A percentile compares a stretch with the other conserved stretches of the same genome.
Evolutionary conservation across 2,888 invertebrate species (phyloP).

Genomic region (Lysandra bellargus): DNA sequence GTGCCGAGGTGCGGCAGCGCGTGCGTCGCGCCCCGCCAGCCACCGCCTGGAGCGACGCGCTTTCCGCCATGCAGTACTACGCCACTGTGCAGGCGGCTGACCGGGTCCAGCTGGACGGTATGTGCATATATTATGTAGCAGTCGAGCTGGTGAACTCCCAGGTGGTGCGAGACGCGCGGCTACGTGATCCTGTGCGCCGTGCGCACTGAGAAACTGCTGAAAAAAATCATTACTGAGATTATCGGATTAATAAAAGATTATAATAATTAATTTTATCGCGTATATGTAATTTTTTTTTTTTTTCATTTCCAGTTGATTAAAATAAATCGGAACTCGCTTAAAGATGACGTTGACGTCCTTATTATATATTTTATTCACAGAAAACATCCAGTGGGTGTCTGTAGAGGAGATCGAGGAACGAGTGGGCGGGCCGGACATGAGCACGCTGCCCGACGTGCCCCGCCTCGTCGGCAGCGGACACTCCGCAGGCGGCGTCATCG

Average conservation of each 20-base stretch:
- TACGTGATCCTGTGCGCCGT: slow-evolving; percentile 98
- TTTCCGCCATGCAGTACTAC: slow-evolving; percentile 98
- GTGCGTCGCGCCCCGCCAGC: slow-evolving; percentile 91
- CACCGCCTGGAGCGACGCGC: slow-evolving; percentile 96
- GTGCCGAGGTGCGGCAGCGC: slow-evolving; percentile 95
- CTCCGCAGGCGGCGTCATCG: slow-evolving; percentile 98
- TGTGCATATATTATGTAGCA: slow-evolving; percentile 50
- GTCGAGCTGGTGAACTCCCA: slow-evolving; percentile 96
- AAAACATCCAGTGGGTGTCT: slow-evolving; percentile 97
- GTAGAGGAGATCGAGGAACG: slow-evolving; percentile 95
- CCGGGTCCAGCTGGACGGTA: slow-evolving; percentile 83
- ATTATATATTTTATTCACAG: slow-evolving; percentile 53
- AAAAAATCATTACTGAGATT: too few relatives aligned
- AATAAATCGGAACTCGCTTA: slow-evolving; percentile 83
- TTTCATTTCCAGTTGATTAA: slow-evolving; percentile 72
- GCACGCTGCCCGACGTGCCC: slow-evolving; percentile 91
- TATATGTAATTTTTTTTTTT: too few relatives aligned
- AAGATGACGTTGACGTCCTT: too few relatives aligned
- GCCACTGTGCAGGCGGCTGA: slow-evolving; percentile 95
- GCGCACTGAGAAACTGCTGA: slow-evolving; percentile 94
- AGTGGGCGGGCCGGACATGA: slow-evolving; percentile 85
- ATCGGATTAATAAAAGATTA: too few relatives aligned
- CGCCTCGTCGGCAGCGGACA: slow-evolving; percentile 96
- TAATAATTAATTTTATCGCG: too few relatives aligned
- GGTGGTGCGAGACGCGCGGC: slow-evolving; percentile 97